These are phyloP conservation scores for Zaprionus ornatus DNA, from an alignment of 1,140 invertebrate genomes.

Conservation along the genomic window DNA sequence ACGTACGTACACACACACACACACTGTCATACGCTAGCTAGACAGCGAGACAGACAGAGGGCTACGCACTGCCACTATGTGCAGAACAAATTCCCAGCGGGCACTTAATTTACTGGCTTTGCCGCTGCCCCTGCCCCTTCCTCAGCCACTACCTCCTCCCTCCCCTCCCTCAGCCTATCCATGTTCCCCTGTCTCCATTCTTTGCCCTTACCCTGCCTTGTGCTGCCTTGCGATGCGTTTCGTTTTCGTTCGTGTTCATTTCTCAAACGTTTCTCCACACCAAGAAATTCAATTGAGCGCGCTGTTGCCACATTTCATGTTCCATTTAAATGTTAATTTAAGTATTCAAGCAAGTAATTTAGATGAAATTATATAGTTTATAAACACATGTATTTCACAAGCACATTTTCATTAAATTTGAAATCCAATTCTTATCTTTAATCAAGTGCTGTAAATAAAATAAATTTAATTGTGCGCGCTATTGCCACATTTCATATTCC, in stretches of 20 bases:
- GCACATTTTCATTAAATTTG: no score
- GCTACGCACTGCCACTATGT: conserved; percentile 27
- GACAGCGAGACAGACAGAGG: conserved; percentile 17
- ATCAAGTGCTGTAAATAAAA: no score
- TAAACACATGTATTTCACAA: no score
- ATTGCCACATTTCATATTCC: no score
- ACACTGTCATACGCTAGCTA: not conserved
- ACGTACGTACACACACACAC: conserved; percentile 28
- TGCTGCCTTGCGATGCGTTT: not conserved
- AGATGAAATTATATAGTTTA: no score
- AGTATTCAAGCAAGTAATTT: not conserved
- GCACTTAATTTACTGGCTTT: conserved; percentile 77
- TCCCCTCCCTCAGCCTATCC: not conserved
- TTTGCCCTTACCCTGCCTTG: not conserved
- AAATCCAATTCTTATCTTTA: no score
- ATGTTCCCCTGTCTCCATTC: not conserved
- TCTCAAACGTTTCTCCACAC: not conserved
- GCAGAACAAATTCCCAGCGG: conserved; percentile 67
- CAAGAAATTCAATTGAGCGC: conserved; percentile 1
- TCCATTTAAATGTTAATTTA: conserved; percentile 31
- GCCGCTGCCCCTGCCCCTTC: conserved; percentile 20
- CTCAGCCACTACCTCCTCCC: not conserved
- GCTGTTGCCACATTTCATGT: conserved; percentile 25
- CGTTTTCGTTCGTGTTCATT: not conserved
- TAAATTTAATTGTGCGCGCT: no score